Percentiles rank a stretch among this genome's conserved stretches.
Conservation (phyloP, 2,113 vertebrate species). For the Oryzias melastigma region DNA sequence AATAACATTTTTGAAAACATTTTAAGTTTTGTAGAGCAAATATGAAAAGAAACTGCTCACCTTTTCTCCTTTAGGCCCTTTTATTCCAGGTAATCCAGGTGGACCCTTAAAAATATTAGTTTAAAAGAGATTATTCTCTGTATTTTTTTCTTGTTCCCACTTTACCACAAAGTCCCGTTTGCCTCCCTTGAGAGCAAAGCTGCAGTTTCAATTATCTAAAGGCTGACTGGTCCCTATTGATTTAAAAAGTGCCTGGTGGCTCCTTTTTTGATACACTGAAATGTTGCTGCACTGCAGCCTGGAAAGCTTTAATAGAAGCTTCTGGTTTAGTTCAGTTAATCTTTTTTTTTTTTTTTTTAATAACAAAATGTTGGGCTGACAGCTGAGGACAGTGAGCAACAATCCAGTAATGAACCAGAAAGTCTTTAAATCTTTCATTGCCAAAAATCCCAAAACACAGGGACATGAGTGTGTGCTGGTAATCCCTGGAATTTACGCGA, state of each 20-base stretch:
- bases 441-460: conserved; percentile 36
- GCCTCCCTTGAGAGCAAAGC: conserved; percentile 36
- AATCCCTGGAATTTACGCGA: conserved; percentile 64
- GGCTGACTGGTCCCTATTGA: conserved; percentile 65
- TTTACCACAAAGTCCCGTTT: conserved; percentile 31
- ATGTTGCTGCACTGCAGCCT: conserved; percentile 11
- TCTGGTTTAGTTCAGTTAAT: conserved; percentile 5
- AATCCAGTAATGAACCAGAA: conserved; percentile 9
- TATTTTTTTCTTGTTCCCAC: conserved; percentile 37
- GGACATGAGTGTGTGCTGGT: conserved; percentile 41
- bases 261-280: conserved; percentile 30
- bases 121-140: conserved; percentile 23
- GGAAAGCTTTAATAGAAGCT: conserved; percentile 16
- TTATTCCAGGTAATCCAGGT: conserved; percentile 86
- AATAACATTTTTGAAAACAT: conserved; percentile 53
- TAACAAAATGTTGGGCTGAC: conserved; percentile 2
- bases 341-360: conserved; percentile 8
- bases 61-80: conserved; percentile 93
- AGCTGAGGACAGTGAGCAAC: background rate
- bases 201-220: conserved; percentile 65
- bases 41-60: conserved; percentile 68
- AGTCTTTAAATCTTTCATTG: conserved; percentile 16
- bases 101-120: conserved; percentile 81
- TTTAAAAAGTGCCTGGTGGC: conserved; percentile 53
- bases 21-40: conserved; percentile 25